Conservation (phyloP, 2,113 vertebrate species). For the Lamprotornis superbus region DNA sequence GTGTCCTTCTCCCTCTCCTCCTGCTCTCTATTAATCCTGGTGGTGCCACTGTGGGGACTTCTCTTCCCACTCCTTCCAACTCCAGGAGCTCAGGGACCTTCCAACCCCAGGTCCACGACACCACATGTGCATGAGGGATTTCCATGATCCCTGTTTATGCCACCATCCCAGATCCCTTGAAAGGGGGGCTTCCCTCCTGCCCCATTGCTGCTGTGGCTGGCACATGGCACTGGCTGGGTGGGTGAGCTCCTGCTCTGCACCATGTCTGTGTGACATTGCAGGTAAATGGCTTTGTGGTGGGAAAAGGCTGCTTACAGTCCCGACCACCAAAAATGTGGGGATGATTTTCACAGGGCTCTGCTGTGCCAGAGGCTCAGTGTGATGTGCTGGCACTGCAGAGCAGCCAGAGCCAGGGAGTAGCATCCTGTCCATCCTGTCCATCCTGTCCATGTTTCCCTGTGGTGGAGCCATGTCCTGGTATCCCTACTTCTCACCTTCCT, state of each 20-base stretch:
- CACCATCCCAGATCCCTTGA: not conserved
- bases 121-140: rapidly evolving
- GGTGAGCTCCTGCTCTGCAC: not conserved
- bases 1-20: not conserved
- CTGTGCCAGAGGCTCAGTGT: not conserved
- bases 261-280: rapidly evolving
- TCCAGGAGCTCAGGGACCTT: not conserved
- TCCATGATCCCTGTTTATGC: not conserved
- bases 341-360: not conserved
- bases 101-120: rapidly evolving
- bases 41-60: rapidly evolving
- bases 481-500: not conserved
- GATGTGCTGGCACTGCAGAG: not conserved
- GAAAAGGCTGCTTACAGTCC: not conserved
- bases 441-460: too few species aligned
- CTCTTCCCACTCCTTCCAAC: not conserved
- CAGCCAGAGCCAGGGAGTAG: not conserved
- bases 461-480: not conserved
- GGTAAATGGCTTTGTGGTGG: not conserved
- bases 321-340: not conserved
- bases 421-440: not conserved
- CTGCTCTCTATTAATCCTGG: not conserved
- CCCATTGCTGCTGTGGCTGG: not conserved
- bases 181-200: not conserved
- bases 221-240: rapidly evolving